Conservation (phyloP, 2,888 invertebrate genomes). For the Meloe dianella region DNA sequence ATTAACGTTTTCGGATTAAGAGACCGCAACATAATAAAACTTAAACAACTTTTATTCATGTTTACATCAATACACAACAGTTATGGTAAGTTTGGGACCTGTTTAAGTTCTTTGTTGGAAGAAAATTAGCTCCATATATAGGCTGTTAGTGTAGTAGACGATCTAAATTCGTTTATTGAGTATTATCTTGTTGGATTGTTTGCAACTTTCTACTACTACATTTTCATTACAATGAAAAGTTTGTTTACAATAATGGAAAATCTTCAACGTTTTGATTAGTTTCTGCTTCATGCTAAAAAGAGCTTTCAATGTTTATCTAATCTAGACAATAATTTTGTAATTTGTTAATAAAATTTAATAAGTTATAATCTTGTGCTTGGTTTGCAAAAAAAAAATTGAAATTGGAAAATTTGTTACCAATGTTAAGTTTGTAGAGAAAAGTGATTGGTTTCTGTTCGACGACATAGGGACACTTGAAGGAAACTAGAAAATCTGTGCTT, state of each 20-base stretch:
- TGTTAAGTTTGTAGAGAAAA: neutral
- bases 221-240: neutral
- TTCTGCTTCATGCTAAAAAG: neutral
- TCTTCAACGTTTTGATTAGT: neutral
- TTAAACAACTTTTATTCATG: neutral
- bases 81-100: neutral
- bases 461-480: slow-evolving; percentile 21
- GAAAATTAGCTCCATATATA: neutral
- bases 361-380: too few relatives aligned
- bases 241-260: neutral
- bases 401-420: neutral
- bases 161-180: neutral
- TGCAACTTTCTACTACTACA: neutral
- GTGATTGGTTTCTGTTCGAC: slow-evolving; percentile 21
- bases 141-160: neutral
- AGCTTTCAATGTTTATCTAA: neutral
- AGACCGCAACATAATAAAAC: neutral
- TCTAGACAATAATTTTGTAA: neutral
- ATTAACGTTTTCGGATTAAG: neutral
- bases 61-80: neutral
- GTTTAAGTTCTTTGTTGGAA: neutral
- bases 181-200: neutral
- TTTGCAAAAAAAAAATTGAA: neutral
- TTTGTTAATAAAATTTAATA: neutral
- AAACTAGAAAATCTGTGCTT: slow-evolving; percentile 18